Evolutionary conservation across 2,113 vertebrate species (phyloP).

Genomic region (Sebastes schlegelii): DNA sequence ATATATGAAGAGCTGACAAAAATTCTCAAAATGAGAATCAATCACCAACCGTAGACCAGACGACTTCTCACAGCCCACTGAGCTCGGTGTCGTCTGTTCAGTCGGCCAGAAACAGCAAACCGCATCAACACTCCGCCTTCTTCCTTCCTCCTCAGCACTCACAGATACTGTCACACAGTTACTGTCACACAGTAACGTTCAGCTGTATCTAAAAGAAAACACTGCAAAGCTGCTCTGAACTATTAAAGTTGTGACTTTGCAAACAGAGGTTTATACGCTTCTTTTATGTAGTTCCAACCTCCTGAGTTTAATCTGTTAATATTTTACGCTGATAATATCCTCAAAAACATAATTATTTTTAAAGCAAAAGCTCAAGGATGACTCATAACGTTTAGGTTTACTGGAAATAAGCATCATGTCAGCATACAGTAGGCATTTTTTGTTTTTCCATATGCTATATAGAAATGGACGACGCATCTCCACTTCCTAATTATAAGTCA

Average conservation of each 20-base stretch:
- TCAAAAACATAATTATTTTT: not conserved
- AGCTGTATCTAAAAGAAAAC: too few species aligned
- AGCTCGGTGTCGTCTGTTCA: constrained; percentile 7
- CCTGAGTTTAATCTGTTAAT: not conserved
- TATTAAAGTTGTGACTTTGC: not conserved
- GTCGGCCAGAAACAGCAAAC: constrained; percentile 31
- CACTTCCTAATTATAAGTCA: too few species aligned
- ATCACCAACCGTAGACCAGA: not conserved
- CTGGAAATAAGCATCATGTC: not conserved
- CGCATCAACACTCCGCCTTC: constrained; percentile 15
- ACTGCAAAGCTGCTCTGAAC: not conserved
- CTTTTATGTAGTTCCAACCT: not conserved
- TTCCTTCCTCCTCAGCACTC: constrained; percentile 45
- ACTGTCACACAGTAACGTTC: not conserved
- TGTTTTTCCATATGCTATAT: not conserved
- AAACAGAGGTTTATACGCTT: not conserved
- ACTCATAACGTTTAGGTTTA: not conserved
- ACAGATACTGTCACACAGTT: not conserved
- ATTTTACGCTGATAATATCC: not conserved
- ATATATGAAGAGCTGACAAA: not conserved
- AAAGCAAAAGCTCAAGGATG: not conserved
- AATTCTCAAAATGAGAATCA: constrained; percentile 3
- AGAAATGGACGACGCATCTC: too few species aligned
- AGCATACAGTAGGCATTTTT: not conserved
- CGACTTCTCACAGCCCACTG: not conserved